Percentiles rank a stretch among this genome's conserved stretches.
Conservation (phyloP, 2,113 vertebrate species). For the Emydocephalus ijimae region DNA sequence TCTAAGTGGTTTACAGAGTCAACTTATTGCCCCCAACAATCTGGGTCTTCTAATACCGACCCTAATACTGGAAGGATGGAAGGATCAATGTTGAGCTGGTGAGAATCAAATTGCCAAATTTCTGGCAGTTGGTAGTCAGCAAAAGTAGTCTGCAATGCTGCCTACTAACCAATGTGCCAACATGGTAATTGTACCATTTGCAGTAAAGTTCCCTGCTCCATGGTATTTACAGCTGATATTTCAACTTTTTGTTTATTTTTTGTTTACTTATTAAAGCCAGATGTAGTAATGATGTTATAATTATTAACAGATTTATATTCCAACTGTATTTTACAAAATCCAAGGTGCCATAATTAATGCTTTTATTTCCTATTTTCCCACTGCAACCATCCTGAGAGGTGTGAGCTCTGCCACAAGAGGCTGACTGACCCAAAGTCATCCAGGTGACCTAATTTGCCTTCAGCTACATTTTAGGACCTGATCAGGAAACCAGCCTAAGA, state of each 20-base stretch:
- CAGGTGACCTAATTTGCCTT: not conserved
- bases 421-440: not conserved
- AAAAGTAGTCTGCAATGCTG: no score
- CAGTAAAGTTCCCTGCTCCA: not conserved
- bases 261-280: not conserved
- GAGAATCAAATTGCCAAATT: no score
- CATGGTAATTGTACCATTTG: not conserved
- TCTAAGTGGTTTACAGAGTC: no score
- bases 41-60: no score
- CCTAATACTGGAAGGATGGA: no score
- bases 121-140: no score
- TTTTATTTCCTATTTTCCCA: not conserved
- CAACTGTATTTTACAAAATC: not conserved
- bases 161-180: no score
- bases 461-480: not conserved
- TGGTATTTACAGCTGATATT: not conserved
- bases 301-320: not conserved
- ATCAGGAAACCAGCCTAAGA: not conserved
- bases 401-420: not conserved
- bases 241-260: not conserved
- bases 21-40: no score
- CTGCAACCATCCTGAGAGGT: not conserved
- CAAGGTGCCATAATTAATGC: not conserved
- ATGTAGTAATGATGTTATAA: not conserved
- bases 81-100: no score